Evolutionary conservation across 2,797 vertebrate genomes (phyloP), one percentile per base, ranked within the genome.

Genomic region (Sebastes dallii): DNA sequence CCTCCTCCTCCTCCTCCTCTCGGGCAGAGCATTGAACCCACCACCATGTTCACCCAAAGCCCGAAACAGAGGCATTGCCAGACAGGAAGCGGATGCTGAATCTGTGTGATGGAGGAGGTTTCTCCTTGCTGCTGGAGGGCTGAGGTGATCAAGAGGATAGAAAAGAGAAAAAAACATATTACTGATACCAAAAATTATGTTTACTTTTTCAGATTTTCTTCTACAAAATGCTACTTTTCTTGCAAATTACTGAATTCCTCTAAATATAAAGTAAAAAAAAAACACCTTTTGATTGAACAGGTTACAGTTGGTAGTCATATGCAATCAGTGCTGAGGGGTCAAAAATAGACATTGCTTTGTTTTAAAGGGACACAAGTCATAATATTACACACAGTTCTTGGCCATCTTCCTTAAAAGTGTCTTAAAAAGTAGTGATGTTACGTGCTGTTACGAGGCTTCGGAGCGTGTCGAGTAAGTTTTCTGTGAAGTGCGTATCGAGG

Each of bases 51-150:
- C 34, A 27, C 24, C 59, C 4, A 16, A 25, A 30, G 56, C 77
- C 8, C 91, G 87, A 50, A 94, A 95, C 74, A 96, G 81, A 73
- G 95, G 93, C 95, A 95, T 95, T 24, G 27, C 66, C 78, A 70
- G 34, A 24, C 22, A 4, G 61, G 69, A 46, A 24, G 66, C 8
- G 16, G 56, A 56, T 5, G 24, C 8, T 65, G 20, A 20, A 18
- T 60, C 52, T 46, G 34, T 59, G 50, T 18, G 59, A 65, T 22
- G 56, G 7, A 16, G 2, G 46, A 27, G 30, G 56, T 20, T 8
- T 62, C 50, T 34, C 34, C 5, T 8, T n/a, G n/a, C 16, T 77
- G 39, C 50, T 16, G 22, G 66, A 2, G 36, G 12, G 12, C 36
- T 39, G 36, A 39, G 14, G 20, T 18, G 16, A 46, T 30, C 0